Percentiles rank a stretch among this genome's conserved stretches.
Evolutionary conservation across 1,140 invertebrate species (phyloP).

Genomic region (Thalassaphorura encarpata): DNA sequence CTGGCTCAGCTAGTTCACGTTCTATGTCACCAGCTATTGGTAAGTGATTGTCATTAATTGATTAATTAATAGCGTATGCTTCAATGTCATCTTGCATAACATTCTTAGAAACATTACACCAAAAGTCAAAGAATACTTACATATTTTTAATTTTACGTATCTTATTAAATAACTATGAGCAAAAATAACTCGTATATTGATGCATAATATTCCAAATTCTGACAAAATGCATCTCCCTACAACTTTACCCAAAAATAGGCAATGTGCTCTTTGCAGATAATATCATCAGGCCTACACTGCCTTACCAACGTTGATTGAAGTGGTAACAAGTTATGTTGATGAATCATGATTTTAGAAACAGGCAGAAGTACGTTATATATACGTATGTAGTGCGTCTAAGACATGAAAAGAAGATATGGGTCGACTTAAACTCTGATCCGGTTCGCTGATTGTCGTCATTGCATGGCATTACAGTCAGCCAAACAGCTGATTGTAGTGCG

Average conservation of each 20-base stretch:
- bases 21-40: slow-evolving; percentile 93
- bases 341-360: not conserved
- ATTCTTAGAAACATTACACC: no score
- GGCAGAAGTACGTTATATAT: not conserved
- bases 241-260: no score
- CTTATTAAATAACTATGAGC: not conserved
- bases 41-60: slow-evolving; percentile 41
- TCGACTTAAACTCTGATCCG: not conserved
- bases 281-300: no score
- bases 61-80: not conserved
- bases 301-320: no score
- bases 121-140: not conserved
- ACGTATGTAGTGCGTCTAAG: not conserved
- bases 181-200: not conserved
- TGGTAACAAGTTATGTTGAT: no score
- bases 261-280: no score
- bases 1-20: slow-evolving; percentile 80
- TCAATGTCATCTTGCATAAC: not conserved
- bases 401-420: not conserved
- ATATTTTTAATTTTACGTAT: not conserved
- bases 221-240: no score
- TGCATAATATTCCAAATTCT: no score
- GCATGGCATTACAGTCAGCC: no score
- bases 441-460: not conserved
- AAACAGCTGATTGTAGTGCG: no score